A percentile compares a stretch with the other conserved stretches of the same genome.
Evolutionary conservation across 2,888 invertebrate species (phyloP).

Genomic region (Xestia sexstrigata): DNA sequence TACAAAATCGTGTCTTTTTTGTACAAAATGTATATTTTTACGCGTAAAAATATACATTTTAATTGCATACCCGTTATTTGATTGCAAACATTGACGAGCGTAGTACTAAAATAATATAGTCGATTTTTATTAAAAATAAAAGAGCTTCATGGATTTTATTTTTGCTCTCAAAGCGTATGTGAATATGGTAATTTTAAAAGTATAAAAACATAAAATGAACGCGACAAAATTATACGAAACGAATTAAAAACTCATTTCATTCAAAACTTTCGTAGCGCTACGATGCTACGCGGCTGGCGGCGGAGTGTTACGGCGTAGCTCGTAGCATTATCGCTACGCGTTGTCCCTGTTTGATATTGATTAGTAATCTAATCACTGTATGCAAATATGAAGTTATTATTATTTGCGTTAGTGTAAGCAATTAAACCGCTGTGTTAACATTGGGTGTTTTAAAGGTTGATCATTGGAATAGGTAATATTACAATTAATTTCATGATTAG

Average conservation of each 20-base stretch:
- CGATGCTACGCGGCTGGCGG: slow-evolving; percentile 35
- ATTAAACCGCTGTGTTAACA: slow-evolving; percentile 46
- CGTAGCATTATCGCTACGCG: slow-evolving; percentile 41
- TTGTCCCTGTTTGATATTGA: slow-evolving; percentile 50
- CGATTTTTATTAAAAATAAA: neutral
- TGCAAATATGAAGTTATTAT: slow-evolving; percentile 54
- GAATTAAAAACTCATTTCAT: slow-evolving; percentile 1
- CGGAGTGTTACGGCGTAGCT: slow-evolving; percentile 46
- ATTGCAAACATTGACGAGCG: slow-evolving; percentile 2
- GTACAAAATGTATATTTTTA: too few relatives aligned
- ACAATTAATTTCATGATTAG: slow-evolving; percentile 29
- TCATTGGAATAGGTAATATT: slow-evolving; percentile 20
- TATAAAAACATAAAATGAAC: neutral
- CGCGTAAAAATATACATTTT: neutral
- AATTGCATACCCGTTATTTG: slow-evolving; percentile 1
- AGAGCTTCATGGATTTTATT: neutral
- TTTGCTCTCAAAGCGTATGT: neutral
- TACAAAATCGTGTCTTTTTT: too few relatives aligned
- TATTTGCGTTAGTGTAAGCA: slow-evolving; percentile 48
- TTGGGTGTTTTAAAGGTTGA: slow-evolving; percentile 35
- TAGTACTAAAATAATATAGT: neutral
- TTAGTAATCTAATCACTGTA: slow-evolving; percentile 57
- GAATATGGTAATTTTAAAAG: slow-evolving; percentile 5
- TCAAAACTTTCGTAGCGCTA: slow-evolving; percentile 36
- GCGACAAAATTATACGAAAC: neutral